Evolutionary conservation across 2,888 invertebrate species (phyloP).

Genomic region (Zaprionus lineosus): DNA sequence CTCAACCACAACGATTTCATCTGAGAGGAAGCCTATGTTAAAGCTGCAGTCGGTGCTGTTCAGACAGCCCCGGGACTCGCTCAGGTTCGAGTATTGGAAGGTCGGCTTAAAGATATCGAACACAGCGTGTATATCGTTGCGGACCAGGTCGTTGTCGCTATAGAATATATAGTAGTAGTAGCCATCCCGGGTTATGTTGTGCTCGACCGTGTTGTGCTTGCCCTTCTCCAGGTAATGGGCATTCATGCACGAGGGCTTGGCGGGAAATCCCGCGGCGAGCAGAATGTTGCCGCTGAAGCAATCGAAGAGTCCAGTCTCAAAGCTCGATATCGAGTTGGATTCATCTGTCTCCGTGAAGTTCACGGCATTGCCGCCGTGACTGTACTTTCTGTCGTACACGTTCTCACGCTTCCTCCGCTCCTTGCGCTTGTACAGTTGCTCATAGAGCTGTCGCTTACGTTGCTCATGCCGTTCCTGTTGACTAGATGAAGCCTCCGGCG

Average conservation of each 20-base stretch:
- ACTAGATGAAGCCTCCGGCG: not conserved
- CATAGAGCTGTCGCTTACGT: constrained; percentile 71
- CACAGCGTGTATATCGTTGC: constrained; percentile 91
- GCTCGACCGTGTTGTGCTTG: constrained; percentile 86
- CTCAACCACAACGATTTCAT: constrained; percentile 92
- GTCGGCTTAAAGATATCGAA: constrained; percentile 94
- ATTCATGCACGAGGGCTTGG: constrained; percentile 87
- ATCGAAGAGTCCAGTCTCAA: constrained; percentile 89
- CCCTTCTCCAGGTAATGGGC: constrained; percentile 88
- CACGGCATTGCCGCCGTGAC: constrained; percentile 88
- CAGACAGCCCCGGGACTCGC: constrained; percentile 85
- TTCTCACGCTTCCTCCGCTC: constrained; percentile 82
- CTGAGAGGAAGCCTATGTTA: constrained; percentile 87
- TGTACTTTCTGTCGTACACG: constrained; percentile 88
- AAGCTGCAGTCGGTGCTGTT: constrained; percentile 91
- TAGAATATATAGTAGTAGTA: constrained; percentile 96
- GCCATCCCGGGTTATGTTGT: constrained; percentile 89
- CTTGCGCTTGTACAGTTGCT: constrained; percentile 70
- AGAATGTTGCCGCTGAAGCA: constrained; percentile 91
- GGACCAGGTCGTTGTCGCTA: constrained; percentile 91
- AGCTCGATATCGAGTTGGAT: constrained; percentile 90
- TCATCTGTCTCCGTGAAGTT: constrained; percentile 85
- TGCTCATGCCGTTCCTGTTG: constrained; percentile 24
- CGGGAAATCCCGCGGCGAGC: constrained; percentile 88
- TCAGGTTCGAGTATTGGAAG: constrained; percentile 87